phyloP scores from a whole-genome alignment of 2,113 vertebrate species.

The Campylorhamphus procurvoides region DNA sequence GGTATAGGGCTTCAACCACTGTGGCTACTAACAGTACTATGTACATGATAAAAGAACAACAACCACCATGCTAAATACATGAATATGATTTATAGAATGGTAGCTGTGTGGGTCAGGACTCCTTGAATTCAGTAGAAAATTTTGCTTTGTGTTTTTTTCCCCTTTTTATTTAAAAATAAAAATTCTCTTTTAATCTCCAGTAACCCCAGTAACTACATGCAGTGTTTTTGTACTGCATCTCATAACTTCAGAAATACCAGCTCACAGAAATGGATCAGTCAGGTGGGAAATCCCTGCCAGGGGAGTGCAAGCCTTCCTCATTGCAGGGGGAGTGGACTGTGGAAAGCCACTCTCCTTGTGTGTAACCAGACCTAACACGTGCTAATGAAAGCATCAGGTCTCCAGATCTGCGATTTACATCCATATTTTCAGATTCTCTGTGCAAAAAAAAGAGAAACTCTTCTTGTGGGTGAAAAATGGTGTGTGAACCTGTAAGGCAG shows the following conservation, averaged over 20 bases:
- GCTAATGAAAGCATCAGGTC: conserved; percentile 73
- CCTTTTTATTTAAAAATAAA: background rate
- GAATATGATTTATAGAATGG: background rate
- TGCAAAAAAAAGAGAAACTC: conserved; percentile 11
- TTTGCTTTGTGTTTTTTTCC: background rate
- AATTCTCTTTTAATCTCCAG: background rate
- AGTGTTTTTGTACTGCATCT: background rate
- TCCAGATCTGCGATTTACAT: conserved; percentile 55
- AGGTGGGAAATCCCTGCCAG: background rate
- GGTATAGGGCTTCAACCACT: background rate
- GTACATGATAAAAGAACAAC: background rate
- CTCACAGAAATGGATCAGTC: background rate
- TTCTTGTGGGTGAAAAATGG: conserved; percentile 66
- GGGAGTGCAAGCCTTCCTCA: background rate
- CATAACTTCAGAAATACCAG: fast-evolving
- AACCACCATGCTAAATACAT: background rate
- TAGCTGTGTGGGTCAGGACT: background rate
- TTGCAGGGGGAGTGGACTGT: background rate
- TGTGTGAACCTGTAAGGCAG: conserved; percentile 60
- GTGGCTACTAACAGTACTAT: background rate
- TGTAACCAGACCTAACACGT: conserved; percentile 31
- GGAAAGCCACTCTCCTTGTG: background rate
- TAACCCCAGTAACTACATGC: background rate
- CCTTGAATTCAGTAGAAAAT: background rate
- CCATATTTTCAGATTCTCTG: conserved; percentile 60